Conservation (phyloP, 2,797 vertebrate species). For the Urophycis tenuis region DNA sequence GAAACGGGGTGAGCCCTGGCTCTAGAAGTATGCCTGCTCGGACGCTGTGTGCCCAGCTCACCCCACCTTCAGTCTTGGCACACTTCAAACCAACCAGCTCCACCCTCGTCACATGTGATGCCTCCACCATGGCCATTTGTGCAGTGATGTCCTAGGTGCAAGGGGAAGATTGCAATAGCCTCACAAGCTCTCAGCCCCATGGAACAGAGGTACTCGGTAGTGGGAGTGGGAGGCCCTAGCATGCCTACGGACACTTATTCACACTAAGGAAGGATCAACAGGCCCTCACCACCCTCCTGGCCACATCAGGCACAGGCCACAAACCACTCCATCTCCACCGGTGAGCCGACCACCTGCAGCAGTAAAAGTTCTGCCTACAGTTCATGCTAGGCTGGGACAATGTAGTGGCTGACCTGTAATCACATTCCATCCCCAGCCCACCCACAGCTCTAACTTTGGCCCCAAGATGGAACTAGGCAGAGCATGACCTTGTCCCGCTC, state of each 20-base stretch:
- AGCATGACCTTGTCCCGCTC: neutral
- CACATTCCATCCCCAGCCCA: neutral
- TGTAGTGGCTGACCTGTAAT: neutral
- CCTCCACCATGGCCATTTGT: neutral
- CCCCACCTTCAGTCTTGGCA: neutral
- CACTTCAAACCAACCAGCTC: neutral
- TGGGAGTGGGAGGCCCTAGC: too few relatives aligned
- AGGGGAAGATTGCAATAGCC: too few relatives aligned
- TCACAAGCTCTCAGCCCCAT: neutral
- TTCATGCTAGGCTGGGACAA: neutral
- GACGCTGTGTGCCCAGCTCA: neutral
- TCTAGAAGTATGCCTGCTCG: neutral
- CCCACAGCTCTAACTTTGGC: neutral
- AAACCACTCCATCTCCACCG: neutral
- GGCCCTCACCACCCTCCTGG: too few relatives aligned
- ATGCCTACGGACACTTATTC: too few relatives aligned
- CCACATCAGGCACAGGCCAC: too few relatives aligned
- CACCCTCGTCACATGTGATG: neutral
- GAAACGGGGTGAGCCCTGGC: neutral
- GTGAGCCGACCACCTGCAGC: neutral
- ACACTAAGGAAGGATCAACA: too few relatives aligned
- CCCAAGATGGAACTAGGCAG: too few relatives aligned
- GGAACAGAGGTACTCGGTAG: neutral
- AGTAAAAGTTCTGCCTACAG: neutral
- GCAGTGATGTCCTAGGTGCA: too few relatives aligned